These are phyloP conservation scores for Acestrorhynchus altus DNA, from an alignment of 2,797 vertebrate species.

Conservation along the genomic window DNA sequence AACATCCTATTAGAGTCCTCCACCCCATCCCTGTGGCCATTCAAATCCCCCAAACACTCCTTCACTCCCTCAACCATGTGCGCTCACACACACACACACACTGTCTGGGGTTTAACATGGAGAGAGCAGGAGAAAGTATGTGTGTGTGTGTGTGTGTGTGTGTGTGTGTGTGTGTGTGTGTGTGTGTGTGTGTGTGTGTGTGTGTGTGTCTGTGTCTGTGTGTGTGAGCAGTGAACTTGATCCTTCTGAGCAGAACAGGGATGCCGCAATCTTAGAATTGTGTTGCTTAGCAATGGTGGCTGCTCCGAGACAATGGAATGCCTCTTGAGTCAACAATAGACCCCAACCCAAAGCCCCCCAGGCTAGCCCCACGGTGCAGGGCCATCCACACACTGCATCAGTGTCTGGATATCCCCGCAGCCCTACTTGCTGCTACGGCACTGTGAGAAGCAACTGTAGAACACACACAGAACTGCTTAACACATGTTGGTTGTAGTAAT, in stretches of 20 bases:
- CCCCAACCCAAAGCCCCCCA: constrained; percentile 35
- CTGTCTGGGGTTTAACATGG: too few species aligned
- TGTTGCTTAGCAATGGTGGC: constrained; percentile 71
- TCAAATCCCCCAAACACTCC: constrained; percentile 69
- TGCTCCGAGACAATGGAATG: constrained; percentile 57
- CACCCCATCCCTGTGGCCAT: constrained; percentile 64
- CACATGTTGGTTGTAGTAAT: not conserved
- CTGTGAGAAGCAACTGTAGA: not conserved
- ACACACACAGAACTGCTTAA: not conserved
- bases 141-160: not conserved
- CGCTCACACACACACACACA: constrained; percentile 42
- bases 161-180: too few species aligned
- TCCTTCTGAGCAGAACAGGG: constrained; percentile 65
- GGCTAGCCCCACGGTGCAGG: constrained; percentile 36
- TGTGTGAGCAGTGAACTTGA: constrained; percentile 62
- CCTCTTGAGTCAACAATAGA: constrained; percentile 62
- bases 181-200: too few species aligned
- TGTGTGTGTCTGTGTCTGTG: too few species aligned
- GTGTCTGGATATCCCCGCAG: not conserved
- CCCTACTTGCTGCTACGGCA: constrained; percentile 2
- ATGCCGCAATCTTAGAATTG: constrained; percentile 63
- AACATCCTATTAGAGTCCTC: constrained; percentile 50
- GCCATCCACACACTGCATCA: constrained; percentile 29
- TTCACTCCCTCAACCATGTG: constrained; percentile 48
- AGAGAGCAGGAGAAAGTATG: constrained; percentile 7